Percentiles rank a stretch among this genome's conserved stretches.
Evolutionary conservation across 2,888 invertebrate genomes (phyloP).

Genomic region (Nephrotoma guestfalica): DNA sequence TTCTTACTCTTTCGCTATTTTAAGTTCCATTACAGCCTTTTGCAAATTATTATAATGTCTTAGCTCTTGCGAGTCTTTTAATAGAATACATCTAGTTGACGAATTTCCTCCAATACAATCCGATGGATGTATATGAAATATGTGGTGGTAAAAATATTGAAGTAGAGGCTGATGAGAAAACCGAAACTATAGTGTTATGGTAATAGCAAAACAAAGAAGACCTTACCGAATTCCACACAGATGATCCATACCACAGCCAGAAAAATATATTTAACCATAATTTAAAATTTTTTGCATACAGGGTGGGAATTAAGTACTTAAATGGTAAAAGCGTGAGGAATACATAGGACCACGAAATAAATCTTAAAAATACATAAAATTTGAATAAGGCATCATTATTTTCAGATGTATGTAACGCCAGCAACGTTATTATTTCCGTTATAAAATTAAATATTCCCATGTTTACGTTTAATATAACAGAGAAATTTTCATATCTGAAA

Average conservation of each 20-base stretch:
- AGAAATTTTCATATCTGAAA: slow-evolving; percentile 31
- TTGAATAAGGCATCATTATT: slow-evolving; percentile 26
- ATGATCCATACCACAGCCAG: slow-evolving; percentile 31
- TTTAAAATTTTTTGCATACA: slow-evolving; percentile 31
- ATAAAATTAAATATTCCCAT: slow-evolving; percentile 28
- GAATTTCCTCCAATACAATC: slow-evolving; percentile 29
- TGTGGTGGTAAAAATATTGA: slow-evolving; percentile 31
- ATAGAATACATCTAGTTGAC: slow-evolving; percentile 29
- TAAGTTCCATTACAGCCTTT: slow-evolving; percentile 29
- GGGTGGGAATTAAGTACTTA: slow-evolving; percentile 30
- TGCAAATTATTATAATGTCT: slow-evolving; percentile 28
- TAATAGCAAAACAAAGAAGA: background rate
- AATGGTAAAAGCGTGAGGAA: slow-evolving; percentile 30
- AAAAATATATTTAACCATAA: slow-evolving; percentile 25
- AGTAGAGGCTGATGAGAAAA: slow-evolving; percentile 20
- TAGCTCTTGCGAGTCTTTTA: slow-evolving; percentile 28
- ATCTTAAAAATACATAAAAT: slow-evolving; percentile 26
- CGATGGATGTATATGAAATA: slow-evolving; percentile 26
- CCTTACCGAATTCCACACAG: slow-evolving; percentile 28
- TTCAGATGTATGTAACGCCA: slow-evolving; percentile 26
- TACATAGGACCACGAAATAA: slow-evolving; percentile 29
- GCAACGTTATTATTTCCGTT: slow-evolving; percentile 24
- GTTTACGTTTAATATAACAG: slow-evolving; percentile 29
- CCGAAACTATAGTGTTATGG: background rate
- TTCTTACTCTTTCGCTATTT: slow-evolving; percentile 21